These are phyloP conservation scores for Bilobella aurantiaca DNA, from an alignment of 1,140 invertebrate genomes.

Conservation along the genomic window DNA sequence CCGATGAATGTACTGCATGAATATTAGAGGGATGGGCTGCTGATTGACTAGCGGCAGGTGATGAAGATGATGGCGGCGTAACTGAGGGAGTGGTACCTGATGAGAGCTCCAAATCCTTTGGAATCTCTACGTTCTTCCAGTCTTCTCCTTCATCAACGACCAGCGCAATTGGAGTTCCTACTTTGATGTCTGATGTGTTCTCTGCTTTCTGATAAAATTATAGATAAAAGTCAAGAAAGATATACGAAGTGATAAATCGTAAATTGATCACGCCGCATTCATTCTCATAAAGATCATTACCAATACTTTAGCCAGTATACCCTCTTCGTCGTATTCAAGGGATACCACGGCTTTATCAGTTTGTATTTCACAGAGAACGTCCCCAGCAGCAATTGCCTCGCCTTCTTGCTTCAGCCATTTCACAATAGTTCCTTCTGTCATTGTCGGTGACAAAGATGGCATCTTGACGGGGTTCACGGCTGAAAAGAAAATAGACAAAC, in stretches of 20 bases:
- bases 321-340: conserved; percentile 51
- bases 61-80: not conserved
- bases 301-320: conserved; percentile 51
- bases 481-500: too few relatives aligned
- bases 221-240: conserved; percentile 15
- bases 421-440: conserved; percentile 52
- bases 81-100: not conserved
- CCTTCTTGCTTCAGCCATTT: conserved; percentile 54
- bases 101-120: conserved; percentile 42
- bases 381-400: conserved; percentile 47
- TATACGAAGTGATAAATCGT: conserved; percentile 3
- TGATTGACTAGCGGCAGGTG: not conserved
- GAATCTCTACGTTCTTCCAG: conserved; percentile 58
- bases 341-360: conserved; percentile 53
- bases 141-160: conserved; percentile 71
- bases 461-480: conserved; percentile 39
- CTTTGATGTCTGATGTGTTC: conserved; percentile 67
- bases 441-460: conserved; percentile 53
- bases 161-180: conserved; percentile 77
- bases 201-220: conserved; percentile 48
- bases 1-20: not conserved
- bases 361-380: conserved; percentile 53
- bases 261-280: too few relatives aligned
- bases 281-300: conserved; percentile 37
- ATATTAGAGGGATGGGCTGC: not conserved